These are phyloP conservation scores for Oncorhynchus nerka DNA, from an alignment of 2,113 vertebrate species.

Conservation along the genomic window DNA sequence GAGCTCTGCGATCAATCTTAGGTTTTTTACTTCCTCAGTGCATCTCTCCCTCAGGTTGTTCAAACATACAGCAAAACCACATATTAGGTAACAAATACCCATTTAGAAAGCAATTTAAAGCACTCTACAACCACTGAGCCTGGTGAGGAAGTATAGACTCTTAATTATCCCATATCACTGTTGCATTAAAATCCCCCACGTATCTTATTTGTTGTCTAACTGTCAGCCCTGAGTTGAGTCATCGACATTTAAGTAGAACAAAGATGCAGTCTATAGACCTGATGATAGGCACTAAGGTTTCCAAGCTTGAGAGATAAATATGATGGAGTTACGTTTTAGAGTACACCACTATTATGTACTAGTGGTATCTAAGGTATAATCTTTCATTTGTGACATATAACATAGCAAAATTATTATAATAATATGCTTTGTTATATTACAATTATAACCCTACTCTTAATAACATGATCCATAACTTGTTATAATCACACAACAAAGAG, in stretches of 20 bases:
- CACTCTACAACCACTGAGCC: constrained; percentile 54
- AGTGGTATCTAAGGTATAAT: too few species aligned
- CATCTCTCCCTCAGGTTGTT: constrained; percentile 64
- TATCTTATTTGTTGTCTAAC: constrained; percentile 44
- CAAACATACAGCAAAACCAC: constrained; percentile 69
- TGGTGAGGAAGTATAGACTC: constrained; percentile 64
- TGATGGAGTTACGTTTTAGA: background rate
- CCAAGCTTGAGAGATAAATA: background rate
- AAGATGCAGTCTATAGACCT: background rate
- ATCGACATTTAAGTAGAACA: background rate
- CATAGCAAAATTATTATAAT: too few species aligned
- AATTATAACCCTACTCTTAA: background rate
- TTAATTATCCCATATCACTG: constrained; percentile 72
- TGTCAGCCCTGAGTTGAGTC: constrained; percentile 12
- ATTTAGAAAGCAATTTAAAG: constrained; percentile 77
- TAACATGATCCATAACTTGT: background rate
- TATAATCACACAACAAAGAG: background rate
- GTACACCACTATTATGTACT: background rate
- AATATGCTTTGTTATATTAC: background rate
- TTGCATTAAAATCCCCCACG: constrained; percentile 55
- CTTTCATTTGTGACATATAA: too few species aligned
- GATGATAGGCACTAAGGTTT: too few species aligned
- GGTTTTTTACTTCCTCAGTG: constrained; percentile 47
- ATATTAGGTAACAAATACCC: constrained; percentile 77
- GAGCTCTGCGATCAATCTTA: constrained; percentile 72